Evolutionary conservation across 2,888 invertebrate genomes (phyloP).

Genomic region (Bombylius discolor): DNA sequence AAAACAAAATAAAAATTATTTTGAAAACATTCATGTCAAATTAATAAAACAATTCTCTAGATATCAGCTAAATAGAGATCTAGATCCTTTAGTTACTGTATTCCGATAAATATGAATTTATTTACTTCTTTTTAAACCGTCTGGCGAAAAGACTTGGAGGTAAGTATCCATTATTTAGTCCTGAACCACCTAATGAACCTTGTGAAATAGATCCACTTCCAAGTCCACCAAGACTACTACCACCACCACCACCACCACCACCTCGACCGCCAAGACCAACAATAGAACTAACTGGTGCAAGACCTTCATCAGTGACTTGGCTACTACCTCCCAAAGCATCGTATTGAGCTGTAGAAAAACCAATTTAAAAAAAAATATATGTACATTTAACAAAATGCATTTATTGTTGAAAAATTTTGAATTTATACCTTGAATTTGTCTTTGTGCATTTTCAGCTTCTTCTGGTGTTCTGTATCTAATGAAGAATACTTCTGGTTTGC

Average conservation of each 20-base stretch:
- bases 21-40: no score
- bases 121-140: not conserved
- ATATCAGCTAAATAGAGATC: no score
- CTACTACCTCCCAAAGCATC: conserved; percentile 7
- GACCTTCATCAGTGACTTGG: conserved; percentile 4
- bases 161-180: not conserved
- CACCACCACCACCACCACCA: not conserved
- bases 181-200: not conserved
- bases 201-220: not conserved
- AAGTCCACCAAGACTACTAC: not conserved
- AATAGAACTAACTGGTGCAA: conserved; percentile 5
- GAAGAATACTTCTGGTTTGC: conserved; percentile 13
- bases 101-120: no score
- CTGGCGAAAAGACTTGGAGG: not conserved
- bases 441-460: conserved; percentile 13
- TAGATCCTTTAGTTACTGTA: no score
- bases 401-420: not conserved
- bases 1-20: no score
- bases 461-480: conserved; percentile 13
- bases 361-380: not conserved
- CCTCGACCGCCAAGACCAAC: not conserved
- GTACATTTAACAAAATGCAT: not conserved
- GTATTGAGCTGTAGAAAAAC: conserved; percentile 9
- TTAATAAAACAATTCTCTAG: no score
- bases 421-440: conserved; percentile 12